These are phyloP conservation scores for Parauchenoglanis punctatus DNA, from an alignment of 2,797 vertebrate species.

Conservation along the genomic window DNA sequence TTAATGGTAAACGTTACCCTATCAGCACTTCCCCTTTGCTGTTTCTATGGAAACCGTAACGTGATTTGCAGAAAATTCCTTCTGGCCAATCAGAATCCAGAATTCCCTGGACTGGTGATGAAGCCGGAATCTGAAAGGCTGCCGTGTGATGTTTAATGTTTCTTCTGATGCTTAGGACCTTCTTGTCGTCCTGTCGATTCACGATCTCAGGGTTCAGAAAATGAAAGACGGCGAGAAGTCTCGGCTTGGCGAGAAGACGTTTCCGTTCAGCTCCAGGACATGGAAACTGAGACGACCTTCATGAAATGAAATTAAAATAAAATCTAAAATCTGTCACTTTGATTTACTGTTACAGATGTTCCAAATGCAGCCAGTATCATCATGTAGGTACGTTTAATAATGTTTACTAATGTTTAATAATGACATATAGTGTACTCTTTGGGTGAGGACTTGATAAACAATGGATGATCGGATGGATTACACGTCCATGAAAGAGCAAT, in stretches of 20 bases:
- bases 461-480: conserved; percentile 14
- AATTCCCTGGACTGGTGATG: background rate
- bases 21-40: background rate
- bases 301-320: background rate
- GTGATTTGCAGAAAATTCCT: background rate
- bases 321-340: background rate
- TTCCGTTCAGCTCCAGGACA: conserved; percentile 3
- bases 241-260: conserved; percentile 44
- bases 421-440: background rate
- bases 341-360: background rate
- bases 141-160: background rate
- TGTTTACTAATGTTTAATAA: background rate
- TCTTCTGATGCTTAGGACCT: conserved; percentile 25
- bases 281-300: background rate
- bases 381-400: conserved; percentile 4
- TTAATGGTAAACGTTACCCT: background rate
- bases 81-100: background rate
- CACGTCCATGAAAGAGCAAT: background rate
- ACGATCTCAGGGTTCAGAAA: conserved; percentile 61
- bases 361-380: background rate
- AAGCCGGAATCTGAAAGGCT: background rate
- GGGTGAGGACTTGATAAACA: conserved; percentile 19
- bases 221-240: conserved; percentile 60
- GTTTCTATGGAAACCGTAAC: background rate
- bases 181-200: conserved; percentile 68